Percentiles rank a stretch among this genome's conserved stretches.
These are phyloP conservation scores for Eleginops maclovinus DNA, from an alignment of 2,113 vertebrate species.

Conservation along the genomic window DNA sequence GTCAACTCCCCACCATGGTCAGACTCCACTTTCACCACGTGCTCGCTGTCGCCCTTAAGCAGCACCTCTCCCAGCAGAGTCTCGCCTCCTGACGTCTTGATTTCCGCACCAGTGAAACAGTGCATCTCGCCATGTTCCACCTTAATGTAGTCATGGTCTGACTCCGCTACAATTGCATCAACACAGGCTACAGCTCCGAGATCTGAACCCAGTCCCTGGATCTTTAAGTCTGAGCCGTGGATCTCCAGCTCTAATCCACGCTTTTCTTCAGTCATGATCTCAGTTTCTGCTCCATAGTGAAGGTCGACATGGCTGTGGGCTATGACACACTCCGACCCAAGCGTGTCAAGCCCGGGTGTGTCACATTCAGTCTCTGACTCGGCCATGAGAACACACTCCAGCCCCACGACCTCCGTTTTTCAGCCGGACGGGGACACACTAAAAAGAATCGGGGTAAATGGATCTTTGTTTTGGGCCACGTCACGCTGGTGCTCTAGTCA, in stretches of 20 bases:
- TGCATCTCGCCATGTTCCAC: constrained; percentile 83
- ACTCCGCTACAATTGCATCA: constrained; percentile 82
- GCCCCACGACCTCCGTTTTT: constrained; percentile 86
- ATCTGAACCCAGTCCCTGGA: constrained; percentile 79
- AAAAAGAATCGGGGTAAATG: constrained; percentile 56
- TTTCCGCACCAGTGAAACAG: constrained; percentile 81
- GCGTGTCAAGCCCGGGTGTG: constrained; percentile 87
- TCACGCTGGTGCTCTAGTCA: constrained; percentile 36
- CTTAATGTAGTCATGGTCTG: constrained; percentile 86
- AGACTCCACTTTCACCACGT: constrained; percentile 84
- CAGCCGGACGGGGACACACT: constrained; percentile 71
- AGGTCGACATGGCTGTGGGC: constrained; percentile 88
- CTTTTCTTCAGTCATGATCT: constrained; percentile 87
- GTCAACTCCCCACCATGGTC: constrained; percentile 85
- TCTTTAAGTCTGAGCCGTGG: constrained; percentile 81
- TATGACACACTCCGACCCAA: constrained; percentile 89
- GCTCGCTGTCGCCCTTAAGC: constrained; percentile 81
- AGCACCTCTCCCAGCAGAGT: constrained; percentile 83
- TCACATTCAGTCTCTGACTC: constrained; percentile 89
- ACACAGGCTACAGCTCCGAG: constrained; percentile 83
- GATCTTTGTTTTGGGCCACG: constrained; percentile 6
- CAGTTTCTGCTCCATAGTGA: constrained; percentile 85
- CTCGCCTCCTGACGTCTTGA: constrained; percentile 74
- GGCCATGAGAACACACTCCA: constrained; percentile 88
- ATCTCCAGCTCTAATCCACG: constrained; percentile 84